Percentiles rank a stretch among this genome's conserved stretches.
Conservation (phyloP, 2,888 invertebrate genomes). For the Thymelicus sylvestris region DNA sequence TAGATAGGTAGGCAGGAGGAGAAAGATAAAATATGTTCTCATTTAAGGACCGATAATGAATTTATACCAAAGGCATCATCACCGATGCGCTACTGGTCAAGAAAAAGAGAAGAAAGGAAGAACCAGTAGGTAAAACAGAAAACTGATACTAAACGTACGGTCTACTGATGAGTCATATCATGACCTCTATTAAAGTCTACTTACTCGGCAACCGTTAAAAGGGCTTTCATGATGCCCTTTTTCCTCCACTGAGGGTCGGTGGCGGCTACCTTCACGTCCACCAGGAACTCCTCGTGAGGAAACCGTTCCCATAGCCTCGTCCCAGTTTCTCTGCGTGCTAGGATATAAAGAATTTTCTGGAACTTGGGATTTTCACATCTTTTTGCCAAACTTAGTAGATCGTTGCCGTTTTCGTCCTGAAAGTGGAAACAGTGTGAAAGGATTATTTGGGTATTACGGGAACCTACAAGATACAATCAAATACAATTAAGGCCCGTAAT, state of each 20-base stretch:
- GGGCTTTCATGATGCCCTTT: constrained; percentile 86
- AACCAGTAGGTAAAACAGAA: no score
- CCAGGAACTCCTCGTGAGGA: constrained; percentile 78
- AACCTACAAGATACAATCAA: no score
- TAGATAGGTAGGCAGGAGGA: no score
- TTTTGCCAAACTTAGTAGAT: constrained; percentile 68
- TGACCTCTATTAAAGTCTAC: constrained; percentile 49
- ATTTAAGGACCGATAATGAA: no score
- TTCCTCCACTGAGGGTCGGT: constrained; percentile 88
- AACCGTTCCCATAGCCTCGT: constrained; percentile 84
- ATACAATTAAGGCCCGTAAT: no score
- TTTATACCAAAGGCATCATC: no score
- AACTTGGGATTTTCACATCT: constrained; percentile 86
- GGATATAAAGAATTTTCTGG: constrained; percentile 85
- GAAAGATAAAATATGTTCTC: no score
- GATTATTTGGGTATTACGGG: no score
- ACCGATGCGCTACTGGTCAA: no score
- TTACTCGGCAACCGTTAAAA: constrained; percentile 87
- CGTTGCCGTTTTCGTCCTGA: constrained; percentile 63
- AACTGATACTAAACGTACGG: no score
- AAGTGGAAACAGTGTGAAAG: constrained; percentile 39
- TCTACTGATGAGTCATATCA: no score
- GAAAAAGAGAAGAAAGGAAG: no score
- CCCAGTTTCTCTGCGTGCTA: constrained; percentile 83
- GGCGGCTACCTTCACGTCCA: constrained; percentile 87